Evolutionary conservation across 2,888 invertebrate species (phyloP).

Genomic region (Myopa testacea): DNA sequence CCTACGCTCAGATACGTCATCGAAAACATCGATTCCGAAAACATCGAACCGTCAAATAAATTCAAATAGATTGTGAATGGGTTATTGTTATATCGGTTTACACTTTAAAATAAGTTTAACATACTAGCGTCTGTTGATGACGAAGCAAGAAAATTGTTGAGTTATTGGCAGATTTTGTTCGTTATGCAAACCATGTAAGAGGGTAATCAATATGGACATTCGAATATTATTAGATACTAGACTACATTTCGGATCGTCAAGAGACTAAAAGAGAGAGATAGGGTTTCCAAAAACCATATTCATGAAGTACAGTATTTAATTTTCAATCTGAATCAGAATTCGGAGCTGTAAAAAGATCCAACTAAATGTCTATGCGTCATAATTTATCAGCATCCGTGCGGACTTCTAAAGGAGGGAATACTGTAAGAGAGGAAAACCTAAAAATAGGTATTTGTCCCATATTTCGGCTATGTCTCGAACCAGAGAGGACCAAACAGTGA

Average conservation of each 20-base stretch:
- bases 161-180: too few species aligned
- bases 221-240: too few species aligned
- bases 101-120: slow-evolving; percentile 16
- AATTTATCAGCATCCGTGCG: background rate
- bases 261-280: too few species aligned
- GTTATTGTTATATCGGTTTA: slow-evolving; percentile 1
- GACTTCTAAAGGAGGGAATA: background rate
- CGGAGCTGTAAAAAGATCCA: too few species aligned
- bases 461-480: background rate
- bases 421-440: background rate
- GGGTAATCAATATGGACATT: too few species aligned
- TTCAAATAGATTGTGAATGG: too few species aligned
- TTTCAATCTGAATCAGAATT: background rate
- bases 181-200: too few species aligned
- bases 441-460: slow-evolving; percentile 1
- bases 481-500: background rate
- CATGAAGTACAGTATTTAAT: too few species aligned
- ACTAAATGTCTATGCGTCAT: too few species aligned
- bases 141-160: background rate
- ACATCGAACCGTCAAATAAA: background rate
- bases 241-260: too few species aligned
- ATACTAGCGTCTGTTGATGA: slow-evolving; percentile 13
- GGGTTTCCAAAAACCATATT: too few species aligned
- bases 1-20: slow-evolving; percentile 2
- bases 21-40: background rate